phyloP scores from a whole-genome alignment of 2,888 invertebrate genomes.

The Eupithecia exiguata region DNA sequence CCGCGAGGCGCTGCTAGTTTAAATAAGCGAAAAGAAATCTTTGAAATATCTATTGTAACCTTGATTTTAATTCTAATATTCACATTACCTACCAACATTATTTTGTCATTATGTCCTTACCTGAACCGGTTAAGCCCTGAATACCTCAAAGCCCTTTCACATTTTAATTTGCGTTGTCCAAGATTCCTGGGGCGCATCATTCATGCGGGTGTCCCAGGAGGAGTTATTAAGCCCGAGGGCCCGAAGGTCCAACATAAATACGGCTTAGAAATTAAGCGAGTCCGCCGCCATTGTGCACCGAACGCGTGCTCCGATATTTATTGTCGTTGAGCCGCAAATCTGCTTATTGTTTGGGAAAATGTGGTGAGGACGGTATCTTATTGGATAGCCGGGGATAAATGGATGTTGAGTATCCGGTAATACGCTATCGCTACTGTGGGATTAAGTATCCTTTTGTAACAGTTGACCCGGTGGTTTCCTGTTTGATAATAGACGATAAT shows the following conservation, averaged over 20 bases:
- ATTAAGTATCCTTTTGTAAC: constrained; percentile 8
- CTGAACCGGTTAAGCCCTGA: constrained; percentile 6
- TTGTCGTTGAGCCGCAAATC: constrained; percentile 36
- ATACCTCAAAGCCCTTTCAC: constrained; percentile 16
- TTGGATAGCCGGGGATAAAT: constrained; percentile 24
- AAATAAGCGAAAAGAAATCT: not conserved
- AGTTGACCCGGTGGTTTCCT: constrained; percentile 9
- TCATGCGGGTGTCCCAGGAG: constrained; percentile 48
- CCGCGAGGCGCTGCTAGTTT: too few relatives aligned
- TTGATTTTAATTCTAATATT: not conserved
- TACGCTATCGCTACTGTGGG: constrained; percentile 1
- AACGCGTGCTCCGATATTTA: constrained; percentile 41
- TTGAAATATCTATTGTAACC: not conserved
- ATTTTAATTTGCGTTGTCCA: constrained; percentile 31
- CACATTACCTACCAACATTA: not conserved
- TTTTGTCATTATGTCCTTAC: not conserved
- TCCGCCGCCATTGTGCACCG: constrained; percentile 37
- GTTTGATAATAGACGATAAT: not conserved
- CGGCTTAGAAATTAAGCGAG: constrained; percentile 53
- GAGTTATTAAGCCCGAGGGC: constrained; percentile 58
- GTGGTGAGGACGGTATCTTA: constrained; percentile 23
- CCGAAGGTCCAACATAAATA: constrained; percentile 54
- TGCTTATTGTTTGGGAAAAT: constrained; percentile 40
- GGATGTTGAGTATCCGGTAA: constrained; percentile 5
- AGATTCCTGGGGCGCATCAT: constrained; percentile 42